phyloP scores from a whole-genome alignment of 2,113 vertebrate species.

The Platichthys flesus region DNA sequence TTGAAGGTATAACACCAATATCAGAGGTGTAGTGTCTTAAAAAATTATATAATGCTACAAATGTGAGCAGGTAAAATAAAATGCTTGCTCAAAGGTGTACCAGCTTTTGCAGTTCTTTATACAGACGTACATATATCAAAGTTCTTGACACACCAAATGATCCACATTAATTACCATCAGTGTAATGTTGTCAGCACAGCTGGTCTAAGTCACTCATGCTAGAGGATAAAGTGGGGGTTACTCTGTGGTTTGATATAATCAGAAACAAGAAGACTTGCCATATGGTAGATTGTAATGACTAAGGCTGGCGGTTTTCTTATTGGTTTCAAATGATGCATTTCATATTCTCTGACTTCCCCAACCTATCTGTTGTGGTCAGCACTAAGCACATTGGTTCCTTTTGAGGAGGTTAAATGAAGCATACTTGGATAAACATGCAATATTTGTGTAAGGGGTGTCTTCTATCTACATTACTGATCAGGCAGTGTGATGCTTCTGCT shows the following conservation, averaged over 20 bases:
- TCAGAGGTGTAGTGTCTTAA: background rate
- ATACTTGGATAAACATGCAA: background rate
- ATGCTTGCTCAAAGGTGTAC: conserved; percentile 21
- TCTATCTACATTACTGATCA: no score
- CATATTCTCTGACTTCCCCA: background rate
- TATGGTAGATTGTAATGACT: background rate
- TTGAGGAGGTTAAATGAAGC: no score
- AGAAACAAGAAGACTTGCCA: background rate
- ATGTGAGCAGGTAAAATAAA: conserved; percentile 38
- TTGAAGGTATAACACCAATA: no score
- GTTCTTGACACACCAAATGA: conserved; percentile 34
- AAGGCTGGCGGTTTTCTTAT: background rate
- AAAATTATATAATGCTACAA: background rate
- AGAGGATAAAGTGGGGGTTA: background rate
- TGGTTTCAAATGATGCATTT: background rate
- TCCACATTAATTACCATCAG: conserved; percentile 35
- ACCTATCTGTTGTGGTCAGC: background rate
- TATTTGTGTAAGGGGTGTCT: no score
- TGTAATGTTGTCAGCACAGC: conserved; percentile 12
- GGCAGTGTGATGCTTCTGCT: no score
- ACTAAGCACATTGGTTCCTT: background rate
- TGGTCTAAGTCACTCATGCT: conserved; percentile 14
- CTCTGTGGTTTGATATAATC: background rate
- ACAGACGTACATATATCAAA: conserved; percentile 13
- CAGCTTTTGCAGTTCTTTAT: conserved; percentile 31